Conservation (phyloP, 2,888 invertebrate genomes). For the Maniola hyperantus region DNA sequence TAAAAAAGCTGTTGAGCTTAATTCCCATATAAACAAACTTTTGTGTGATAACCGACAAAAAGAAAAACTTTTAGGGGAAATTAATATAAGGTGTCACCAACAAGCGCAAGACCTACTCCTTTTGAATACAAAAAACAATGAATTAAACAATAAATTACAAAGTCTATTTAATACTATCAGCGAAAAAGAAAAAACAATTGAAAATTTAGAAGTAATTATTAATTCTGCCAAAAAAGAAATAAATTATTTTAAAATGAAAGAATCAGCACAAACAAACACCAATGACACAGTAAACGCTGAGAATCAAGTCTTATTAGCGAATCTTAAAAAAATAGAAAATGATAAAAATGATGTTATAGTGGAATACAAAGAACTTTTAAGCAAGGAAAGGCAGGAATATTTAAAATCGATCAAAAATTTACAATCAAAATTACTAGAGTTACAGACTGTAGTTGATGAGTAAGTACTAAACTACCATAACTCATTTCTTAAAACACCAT, state of each 20-base stretch:
- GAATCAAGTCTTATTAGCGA: slow-evolving; percentile 66
- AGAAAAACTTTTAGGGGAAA: slow-evolving; percentile 63
- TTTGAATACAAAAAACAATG: slow-evolving; percentile 63
- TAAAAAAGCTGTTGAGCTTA: slow-evolving; percentile 45
- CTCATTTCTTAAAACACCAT: slow-evolving; percentile 41
- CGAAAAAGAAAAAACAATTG: slow-evolving; percentile 58
- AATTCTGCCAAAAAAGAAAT: slow-evolving; percentile 55
- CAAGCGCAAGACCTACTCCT: slow-evolving; percentile 59
- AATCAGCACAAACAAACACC: slow-evolving; percentile 47
- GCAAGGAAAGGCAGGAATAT: slow-evolving; percentile 77
- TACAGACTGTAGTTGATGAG: slow-evolving; percentile 66
- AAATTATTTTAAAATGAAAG: slow-evolving; percentile 48
- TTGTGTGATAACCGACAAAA: slow-evolving; percentile 51
- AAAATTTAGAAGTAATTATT: slow-evolving; percentile 50
- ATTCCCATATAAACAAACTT: slow-evolving; percentile 46
- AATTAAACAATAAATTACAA: slow-evolving; percentile 58
- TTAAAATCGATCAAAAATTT: slow-evolving; percentile 59
- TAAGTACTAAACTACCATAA: slow-evolving; percentile 44
- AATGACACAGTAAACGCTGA: slow-evolving; percentile 66
- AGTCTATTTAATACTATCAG: slow-evolving; percentile 53
- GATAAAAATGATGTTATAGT: slow-evolving; percentile 67
- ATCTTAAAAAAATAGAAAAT: slow-evolving; percentile 66
- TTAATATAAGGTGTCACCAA: slow-evolving; percentile 54
- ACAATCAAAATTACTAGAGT: slow-evolving; percentile 58
- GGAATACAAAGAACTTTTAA: slow-evolving; percentile 77